These are phyloP conservation scores for Orchesella flavescens DNA, from an alignment of 2,888 invertebrate genomes.

Conservation along the genomic window DNA sequence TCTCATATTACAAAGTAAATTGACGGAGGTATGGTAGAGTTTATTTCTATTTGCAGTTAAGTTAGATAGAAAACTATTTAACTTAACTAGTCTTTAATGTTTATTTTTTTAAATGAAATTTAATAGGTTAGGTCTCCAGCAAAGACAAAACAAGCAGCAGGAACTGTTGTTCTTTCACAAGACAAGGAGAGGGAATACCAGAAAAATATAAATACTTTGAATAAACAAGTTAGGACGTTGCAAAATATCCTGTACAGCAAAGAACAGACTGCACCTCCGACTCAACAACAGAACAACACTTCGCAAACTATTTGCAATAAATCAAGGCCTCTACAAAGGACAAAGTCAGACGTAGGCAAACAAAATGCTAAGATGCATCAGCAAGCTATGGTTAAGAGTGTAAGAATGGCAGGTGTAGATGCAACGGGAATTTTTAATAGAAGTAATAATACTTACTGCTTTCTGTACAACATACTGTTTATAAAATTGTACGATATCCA, in stretches of 20 bases:
- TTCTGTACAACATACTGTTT: too few relatives aligned
- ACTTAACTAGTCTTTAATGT: not conserved
- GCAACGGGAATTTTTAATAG: not conserved
- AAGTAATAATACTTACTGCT: constrained; percentile 19
- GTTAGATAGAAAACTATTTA: too few relatives aligned
- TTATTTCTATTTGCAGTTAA: too few relatives aligned
- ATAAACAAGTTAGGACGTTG: constrained; percentile 69
- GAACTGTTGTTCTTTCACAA: constrained; percentile 28
- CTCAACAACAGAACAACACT: not conserved
- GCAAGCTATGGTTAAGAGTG: not conserved
- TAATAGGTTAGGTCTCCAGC: not conserved
- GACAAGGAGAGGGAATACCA: constrained; percentile 70
- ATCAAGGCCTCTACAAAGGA: constrained; percentile 22
- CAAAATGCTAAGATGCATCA: constrained; percentile 12
- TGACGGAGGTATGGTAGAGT: constrained; percentile 54
- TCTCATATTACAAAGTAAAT: constrained; percentile 59
- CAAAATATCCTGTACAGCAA: constrained; percentile 69
- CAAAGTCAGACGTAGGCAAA: constrained; percentile 36
- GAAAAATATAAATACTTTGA: constrained; percentile 60
- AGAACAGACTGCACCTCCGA: constrained; percentile 55
- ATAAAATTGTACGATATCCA: too few relatives aligned
- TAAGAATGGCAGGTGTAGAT: constrained; percentile 30
- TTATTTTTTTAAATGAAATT: too few relatives aligned
- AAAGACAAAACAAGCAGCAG: not conserved
- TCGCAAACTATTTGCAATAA: not conserved